Evolutionary conservation across 1,140 invertebrate species (phyloP).

Genomic region (Drosophila ficusphila): DNA sequence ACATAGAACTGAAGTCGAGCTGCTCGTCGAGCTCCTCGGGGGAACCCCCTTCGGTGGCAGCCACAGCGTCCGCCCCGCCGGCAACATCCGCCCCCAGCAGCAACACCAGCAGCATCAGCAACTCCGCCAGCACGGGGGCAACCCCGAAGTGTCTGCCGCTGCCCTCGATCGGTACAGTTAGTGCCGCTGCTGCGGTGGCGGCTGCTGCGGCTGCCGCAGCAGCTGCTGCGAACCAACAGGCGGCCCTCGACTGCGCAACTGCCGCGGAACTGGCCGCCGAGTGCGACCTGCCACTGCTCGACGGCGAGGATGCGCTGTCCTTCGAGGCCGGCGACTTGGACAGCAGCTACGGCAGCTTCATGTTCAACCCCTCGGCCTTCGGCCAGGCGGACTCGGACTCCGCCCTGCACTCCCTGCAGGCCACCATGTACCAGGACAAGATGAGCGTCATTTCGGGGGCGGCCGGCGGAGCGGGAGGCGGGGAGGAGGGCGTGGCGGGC

Average conservation of each 20-base stretch:
- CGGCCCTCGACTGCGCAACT: conserved; percentile 66
- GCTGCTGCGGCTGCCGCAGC: conserved; percentile 62
- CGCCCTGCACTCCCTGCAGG: conserved; percentile 64
- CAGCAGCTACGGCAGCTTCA: conserved; percentile 75
- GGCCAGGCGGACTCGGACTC: conserved; percentile 52
- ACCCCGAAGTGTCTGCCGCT: conserved; percentile 57
- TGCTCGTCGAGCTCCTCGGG: conserved; percentile 84
- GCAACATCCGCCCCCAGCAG: conserved; percentile 20
- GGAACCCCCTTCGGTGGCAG: conserved; percentile 7
- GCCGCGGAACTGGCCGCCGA: conserved; percentile 70
- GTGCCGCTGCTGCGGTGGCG: conserved; percentile 63
- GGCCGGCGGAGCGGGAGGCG: conserved; percentile 1
- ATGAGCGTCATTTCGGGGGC: conserved; percentile 57
- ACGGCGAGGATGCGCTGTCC: conserved; percentile 68
- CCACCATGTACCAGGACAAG: conserved; percentile 82
- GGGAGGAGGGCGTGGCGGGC: conserved; percentile 80
- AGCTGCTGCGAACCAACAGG: conserved; percentile 66
- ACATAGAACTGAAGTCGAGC: conserved; percentile 84
- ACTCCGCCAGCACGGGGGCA: conserved; percentile 40
- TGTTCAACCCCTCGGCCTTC: conserved; percentile 62
- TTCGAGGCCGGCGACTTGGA: conserved; percentile 76
- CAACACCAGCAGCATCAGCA: conserved; percentile 17
- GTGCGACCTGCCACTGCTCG: conserved; percentile 65
- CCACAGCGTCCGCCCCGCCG: conserved; percentile 9
- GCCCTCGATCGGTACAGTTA: conserved; percentile 74